phyloP scores from a whole-genome alignment of 1,140 invertebrate species.

The Zaprionus capensis region DNA sequence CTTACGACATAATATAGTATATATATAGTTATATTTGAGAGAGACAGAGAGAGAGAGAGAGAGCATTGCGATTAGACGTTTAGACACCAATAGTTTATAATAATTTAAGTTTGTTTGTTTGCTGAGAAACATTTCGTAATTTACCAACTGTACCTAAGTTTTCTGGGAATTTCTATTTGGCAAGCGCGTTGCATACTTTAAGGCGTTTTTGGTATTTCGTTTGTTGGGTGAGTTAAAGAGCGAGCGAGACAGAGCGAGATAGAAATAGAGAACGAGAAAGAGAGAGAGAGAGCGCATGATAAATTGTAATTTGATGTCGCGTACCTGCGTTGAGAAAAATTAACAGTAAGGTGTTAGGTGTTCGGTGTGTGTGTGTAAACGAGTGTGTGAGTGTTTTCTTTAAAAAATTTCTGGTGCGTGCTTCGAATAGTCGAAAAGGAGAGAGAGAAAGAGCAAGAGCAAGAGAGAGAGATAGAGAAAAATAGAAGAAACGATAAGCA shows the following conservation, averaged over 20 bases:
- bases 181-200: constrained; percentile 75
- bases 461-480: constrained; percentile 26
- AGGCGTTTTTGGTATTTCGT: constrained; percentile 42
- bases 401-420: constrained; percentile 58
- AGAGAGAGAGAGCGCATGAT: constrained; percentile 58
- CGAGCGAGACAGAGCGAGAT: constrained; percentile 6
- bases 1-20: constrained; percentile 45
- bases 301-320: constrained; percentile 72
- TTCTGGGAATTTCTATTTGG: constrained; percentile 49
- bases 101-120: constrained; percentile 34
- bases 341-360: constrained; percentile 63
- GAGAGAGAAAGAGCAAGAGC: constrained; percentile 23
- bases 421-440: constrained; percentile 51
- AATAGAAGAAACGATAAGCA: constrained; percentile 63
- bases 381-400: constrained; percentile 40
- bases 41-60: constrained; percentile 51
- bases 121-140: constrained; percentile 48
- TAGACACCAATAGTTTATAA: constrained; percentile 75
- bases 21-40: constrained; percentile 43
- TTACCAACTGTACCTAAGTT: constrained; percentile 73
- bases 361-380: constrained; percentile 39
- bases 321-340: constrained; percentile 74
- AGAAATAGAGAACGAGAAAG: constrained; percentile 17
- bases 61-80: constrained; percentile 70
- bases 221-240: constrained; percentile 38